Evolutionary conservation across 2,888 invertebrate genomes (phyloP), one percentile per base, ranked within the genome.

Genomic region (Cerastoderma edule): DNA sequence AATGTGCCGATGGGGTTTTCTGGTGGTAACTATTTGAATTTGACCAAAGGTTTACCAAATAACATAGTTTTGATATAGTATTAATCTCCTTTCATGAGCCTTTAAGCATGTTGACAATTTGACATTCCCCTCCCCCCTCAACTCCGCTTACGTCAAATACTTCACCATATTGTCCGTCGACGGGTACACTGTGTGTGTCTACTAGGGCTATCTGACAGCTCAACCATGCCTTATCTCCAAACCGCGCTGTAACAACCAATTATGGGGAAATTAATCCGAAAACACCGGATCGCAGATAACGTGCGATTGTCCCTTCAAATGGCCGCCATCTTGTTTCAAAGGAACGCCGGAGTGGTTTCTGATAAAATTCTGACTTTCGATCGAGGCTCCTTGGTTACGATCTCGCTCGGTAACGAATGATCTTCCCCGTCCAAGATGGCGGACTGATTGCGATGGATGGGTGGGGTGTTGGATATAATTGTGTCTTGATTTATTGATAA

Each of bases 231-330:
- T 72, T 81, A 81, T 78, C 85, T 81, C n/a, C n/a, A n/a, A 78
- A 72, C 65, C 76, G 65, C 57, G 56, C 77, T 56, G 76, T 85
- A 85, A 86, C 84, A 83, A 84, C 78, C 85, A 82, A 80, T 83
- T 80, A 81, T 79, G 84, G 83, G 66, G 56, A 78, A 78, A 81
- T 81, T 81, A 81, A 81, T 78, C 80, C 80, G 67, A 72, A 72
- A 70, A 72, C 75, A 70, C 46, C 6, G 72, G 67, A 74, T 69
- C 72, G 57, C 53, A 46, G 80, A 81, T 81, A 81, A 72, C 66
- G 63, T 27, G 33, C n/a, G 39, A 54, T 64, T 69, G 65, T 48
- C 54, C 33, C 6, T 35, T 44, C 60, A 48, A 71, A 57, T 66
- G 48, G 44, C 50, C 39, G 30, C 53, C 35, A 71, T 44, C 50